Evolutionary conservation across 2,113 vertebrate species (phyloP), one percentile per base, ranked within the genome.

Genomic region (Chunga burmeisteri): DNA sequence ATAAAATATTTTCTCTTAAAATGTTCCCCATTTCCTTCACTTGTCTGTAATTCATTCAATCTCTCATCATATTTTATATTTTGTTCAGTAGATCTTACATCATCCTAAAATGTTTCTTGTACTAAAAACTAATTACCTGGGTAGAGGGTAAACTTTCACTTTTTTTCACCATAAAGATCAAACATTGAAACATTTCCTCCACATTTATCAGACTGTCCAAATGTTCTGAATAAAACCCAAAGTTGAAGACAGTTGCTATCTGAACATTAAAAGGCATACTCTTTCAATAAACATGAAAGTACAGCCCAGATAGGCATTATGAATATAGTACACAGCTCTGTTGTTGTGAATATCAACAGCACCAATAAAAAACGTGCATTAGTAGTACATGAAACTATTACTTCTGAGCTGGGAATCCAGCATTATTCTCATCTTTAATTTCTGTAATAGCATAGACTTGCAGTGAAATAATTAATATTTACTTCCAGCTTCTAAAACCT

Each of bases 1-100:
- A 88, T 61, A 95, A 94, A 95, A 90, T 53, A 93, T 91, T 96
- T 78, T 94, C 23, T 94, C 87, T 82, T 96, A 93, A 96, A 94
- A 91, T 55, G 87, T 92, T 85, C 32, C 34, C 49, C 46, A 34
- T 90, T 96, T 90, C 68, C 65, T 94, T 95, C 23, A 36, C 55
- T 93, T 80, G 65, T 95, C 89, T 55, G 42, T 77, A 93, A 93
- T 77, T 93, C 75, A 86, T 66, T 59, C 61, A 30, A 75, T 94
- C 80, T 89, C 68, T 79, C 63, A 86, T 86, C 34, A 52, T 44
- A 44, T 26, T 91, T 84, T 82, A 22, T 63, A 88, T 83, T 88
- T 90, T 56, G n/a, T 46, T 79, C 77, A 47, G 56, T 25, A 71
- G 66, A 78, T 59, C 42, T 73, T 75, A 1, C 2, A 75, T 72